A percentile compares a stretch with the other conserved stretches of the same genome.
These are phyloP conservation scores for Elachura formosa DNA, from an alignment of 2,113 vertebrate species.

Conservation along the genomic window DNA sequence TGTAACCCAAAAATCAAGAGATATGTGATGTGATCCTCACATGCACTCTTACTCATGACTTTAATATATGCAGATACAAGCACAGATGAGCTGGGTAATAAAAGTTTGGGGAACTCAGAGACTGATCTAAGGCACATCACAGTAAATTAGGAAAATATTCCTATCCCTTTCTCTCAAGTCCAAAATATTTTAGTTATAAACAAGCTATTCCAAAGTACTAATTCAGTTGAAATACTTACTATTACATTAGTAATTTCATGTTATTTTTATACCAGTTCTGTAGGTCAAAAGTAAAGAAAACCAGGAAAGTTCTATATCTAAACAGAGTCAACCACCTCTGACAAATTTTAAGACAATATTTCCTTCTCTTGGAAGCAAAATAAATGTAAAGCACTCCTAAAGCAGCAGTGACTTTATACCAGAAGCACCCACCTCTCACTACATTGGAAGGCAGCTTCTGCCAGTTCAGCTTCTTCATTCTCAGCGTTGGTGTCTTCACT, in stretches of 20 bases:
- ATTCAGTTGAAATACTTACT: background rate
- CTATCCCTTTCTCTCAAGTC: background rate
- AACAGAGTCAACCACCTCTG: background rate
- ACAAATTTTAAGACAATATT: background rate
- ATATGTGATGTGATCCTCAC: background rate
- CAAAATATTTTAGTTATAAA: background rate
- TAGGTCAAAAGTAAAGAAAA: background rate
- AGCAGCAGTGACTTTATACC: background rate
- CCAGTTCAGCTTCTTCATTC: constrained; percentile 99
- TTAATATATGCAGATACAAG: background rate
- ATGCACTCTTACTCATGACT: background rate
- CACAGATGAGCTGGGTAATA: background rate
- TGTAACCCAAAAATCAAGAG: constrained; percentile 35
- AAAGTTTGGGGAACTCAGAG: background rate
- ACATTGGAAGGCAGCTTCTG: constrained; percentile 86
- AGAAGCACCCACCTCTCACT: constrained; percentile 75
- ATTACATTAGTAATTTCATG: background rate
- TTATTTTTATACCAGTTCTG: background rate
- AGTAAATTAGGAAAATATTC: background rate
- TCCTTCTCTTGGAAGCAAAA: background rate
- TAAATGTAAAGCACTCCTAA: background rate
- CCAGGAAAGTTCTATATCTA: background rate
- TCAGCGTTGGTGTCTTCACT: constrained; percentile 75
- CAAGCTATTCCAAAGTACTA: background rate
- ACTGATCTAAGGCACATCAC: background rate